These are phyloP conservation scores for Thereuonema tuberculata DNA, from an alignment of 1,140 invertebrate genomes.

Conservation along the genomic window DNA sequence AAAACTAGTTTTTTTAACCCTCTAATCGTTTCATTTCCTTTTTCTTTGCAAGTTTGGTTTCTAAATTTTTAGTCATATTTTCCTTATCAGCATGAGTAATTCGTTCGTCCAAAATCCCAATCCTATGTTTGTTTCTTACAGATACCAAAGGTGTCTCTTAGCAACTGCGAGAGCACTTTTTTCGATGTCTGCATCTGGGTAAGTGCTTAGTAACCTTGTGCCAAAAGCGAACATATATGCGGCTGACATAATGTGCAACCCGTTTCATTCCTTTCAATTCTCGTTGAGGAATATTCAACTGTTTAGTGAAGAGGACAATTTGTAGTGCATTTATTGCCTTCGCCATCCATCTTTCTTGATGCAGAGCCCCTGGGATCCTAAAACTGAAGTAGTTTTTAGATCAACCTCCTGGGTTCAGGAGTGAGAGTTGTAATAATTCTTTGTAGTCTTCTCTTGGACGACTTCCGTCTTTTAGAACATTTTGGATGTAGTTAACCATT, in stretches of 20 bases:
- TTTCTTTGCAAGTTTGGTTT: neutral
- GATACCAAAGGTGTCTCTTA: constrained; percentile 11
- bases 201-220: constrained; percentile 7
- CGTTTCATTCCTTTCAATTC: neutral
- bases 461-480: neutral
- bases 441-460: constrained; percentile 7
- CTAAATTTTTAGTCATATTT: constrained; percentile 9
- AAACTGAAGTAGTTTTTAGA: neutral
- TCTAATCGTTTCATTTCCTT: neutral
- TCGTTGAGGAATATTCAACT: neutral
- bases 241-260: neutral
- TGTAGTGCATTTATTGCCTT: constrained; percentile 7
- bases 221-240: constrained; percentile 12
- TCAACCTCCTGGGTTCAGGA: constrained; percentile 6
- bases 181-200: constrained; percentile 12
- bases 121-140: neutral
- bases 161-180: neutral
- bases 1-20: neutral
- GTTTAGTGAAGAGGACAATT: constrained; percentile 6
- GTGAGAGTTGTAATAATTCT: constrained; percentile 9
- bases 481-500: constrained; percentile 14
- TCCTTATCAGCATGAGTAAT: neutral
- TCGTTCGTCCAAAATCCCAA: neutral
- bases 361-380: constrained; percentile 9
- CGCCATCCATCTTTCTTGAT: constrained; percentile 10